Base-by-base conservation (phyloP, 2,113 vertebrate species). In the Prinia subflava region DNA sequence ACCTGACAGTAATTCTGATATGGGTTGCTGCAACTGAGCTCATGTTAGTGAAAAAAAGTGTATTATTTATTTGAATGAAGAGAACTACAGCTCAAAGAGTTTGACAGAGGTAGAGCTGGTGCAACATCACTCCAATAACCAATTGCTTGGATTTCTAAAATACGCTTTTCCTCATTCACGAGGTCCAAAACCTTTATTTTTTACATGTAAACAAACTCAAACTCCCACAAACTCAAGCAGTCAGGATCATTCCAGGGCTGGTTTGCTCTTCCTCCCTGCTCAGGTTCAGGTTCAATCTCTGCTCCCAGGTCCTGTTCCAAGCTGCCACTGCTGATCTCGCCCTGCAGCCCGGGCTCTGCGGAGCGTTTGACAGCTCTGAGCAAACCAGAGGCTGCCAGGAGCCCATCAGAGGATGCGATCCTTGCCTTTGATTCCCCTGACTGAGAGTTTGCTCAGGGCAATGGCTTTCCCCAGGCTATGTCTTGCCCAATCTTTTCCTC, bases 51-150 rank as follows among this genome's bases (percentile, higher is more conserved):
- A 33, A 59, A 85, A 50, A 62, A 57, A 3, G 1, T 21, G 15
- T 31, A 28, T 8, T 37, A 83, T 91, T 69, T 13, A 39, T 76
- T 88, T 73, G n/a, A 65, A 50, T 42, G 3, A 76, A 69, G 46
- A 10, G 53, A 59, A 15, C 3, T 16, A 1, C 10, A 67, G 33
- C 46, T 46, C 11, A 65, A 60, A 56, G 11, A 49, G 42, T 46
- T 67, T 52, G 28, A 4, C 19, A 56, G 44, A 49, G n/a, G 8
- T 5, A 5, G 13, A 17, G 9, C 25, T 41, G 62, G 9, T 41
- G 25, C 20, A 82, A 2, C 15, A 18, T 65, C 4, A 1, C 20
- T 53, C 10, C 49, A 35, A 3, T 42, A n/a, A 50, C 1, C 1
- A 30, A 19, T 8, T 39, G 7, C 39, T 63, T 50, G n/a, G 6